Evolutionary conservation across 1,140 invertebrate species (phyloP).

Genomic region (Ceratina calcarata): DNA sequence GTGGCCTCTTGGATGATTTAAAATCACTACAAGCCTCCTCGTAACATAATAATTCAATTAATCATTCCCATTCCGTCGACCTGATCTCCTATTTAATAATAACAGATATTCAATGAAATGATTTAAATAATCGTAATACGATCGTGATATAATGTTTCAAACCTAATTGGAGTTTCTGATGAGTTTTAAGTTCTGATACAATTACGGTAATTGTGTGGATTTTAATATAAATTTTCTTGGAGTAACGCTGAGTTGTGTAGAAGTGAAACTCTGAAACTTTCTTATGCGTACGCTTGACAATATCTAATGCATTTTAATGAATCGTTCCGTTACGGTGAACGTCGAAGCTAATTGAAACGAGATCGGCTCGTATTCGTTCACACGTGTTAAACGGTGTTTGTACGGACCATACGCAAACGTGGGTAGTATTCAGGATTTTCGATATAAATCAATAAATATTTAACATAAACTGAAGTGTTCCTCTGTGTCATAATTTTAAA

Average conservation of each 20-base stretch:
- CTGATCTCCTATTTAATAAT: too few relatives aligned
- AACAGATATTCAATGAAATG: too few relatives aligned
- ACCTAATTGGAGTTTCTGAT: too few relatives aligned
- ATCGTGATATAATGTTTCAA: too few relatives aligned
- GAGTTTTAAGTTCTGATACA: too few relatives aligned
- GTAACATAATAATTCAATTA: background rate
- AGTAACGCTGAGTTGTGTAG: background rate
- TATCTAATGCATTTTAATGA: slow-evolving; percentile 17
- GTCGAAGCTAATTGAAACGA: background rate
- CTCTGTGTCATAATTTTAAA: too few relatives aligned
- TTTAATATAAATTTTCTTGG: background rate
- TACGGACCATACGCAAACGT: background rate
- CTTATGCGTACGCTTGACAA: background rate
- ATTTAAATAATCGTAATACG: too few relatives aligned
- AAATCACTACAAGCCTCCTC: background rate
- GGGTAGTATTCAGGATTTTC: too few relatives aligned
- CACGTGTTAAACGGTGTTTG: background rate
- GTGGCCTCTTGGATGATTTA: slow-evolving; percentile 4
- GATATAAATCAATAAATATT: too few relatives aligned
- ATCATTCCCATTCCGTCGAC: background rate
- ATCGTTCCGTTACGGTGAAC: background rate
- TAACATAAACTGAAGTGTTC: too few relatives aligned
- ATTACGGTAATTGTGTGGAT: background rate
- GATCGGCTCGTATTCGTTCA: background rate
- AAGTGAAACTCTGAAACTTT: background rate